Evolutionary conservation across 2,797 vertebrate species (phyloP), one percentile per base, ranked within the genome.

Genomic region (Astyanax mexicanus): DNA sequence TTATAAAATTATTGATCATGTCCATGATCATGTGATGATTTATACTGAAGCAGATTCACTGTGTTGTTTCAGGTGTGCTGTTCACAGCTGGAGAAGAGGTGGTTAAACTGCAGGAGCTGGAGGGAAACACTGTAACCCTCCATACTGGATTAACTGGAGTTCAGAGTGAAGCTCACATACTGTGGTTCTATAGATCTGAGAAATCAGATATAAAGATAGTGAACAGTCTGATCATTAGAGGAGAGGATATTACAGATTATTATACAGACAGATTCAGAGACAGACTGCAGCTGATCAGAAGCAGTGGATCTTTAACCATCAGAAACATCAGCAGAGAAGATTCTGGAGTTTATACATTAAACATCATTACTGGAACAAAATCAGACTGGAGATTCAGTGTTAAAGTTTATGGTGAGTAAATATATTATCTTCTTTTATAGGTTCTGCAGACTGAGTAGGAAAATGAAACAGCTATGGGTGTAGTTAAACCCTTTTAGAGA

Each of bases 401-500:
- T n/a, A 17, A 19, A n/a, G 58, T 61, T 4, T 61, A 37, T 60
- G 29, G 57, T 35, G 12, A 60, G 57, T 37, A 60, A 60, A 35
- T 19, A 17, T 17, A 23, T n/a, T n/a, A 4, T 23, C 54, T 8
- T 54, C 21, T 0, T 25, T 0, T 23, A 54, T 54, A 32, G 5
- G 2, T 32, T 32, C 29, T 32, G 5, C 5, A 32, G 29, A 2
- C n/a, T n/a, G n/a, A n/a, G n/a, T n/a, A n/a, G n/a, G n/a, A n/a
- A n/a, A n/a, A n/a, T n/a, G n/a, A n/a, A n/a, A n/a, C n/a, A n/a
- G n/a, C n/a, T n/a, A n/a, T n/a, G n/a, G n/a, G n/a, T n/a, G n/a
- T n/a, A n/a, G n/a, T n/a, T n/a, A n/a, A n/a, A n/a, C n/a, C n/a
- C n/a, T n/a, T n/a, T n/a, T n/a, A n/a, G n/a, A n/a, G n/a, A n/a